Evolutionary conservation across 1,140 invertebrate species (phyloP).

Genomic region (Drosophila pachea): DNA sequence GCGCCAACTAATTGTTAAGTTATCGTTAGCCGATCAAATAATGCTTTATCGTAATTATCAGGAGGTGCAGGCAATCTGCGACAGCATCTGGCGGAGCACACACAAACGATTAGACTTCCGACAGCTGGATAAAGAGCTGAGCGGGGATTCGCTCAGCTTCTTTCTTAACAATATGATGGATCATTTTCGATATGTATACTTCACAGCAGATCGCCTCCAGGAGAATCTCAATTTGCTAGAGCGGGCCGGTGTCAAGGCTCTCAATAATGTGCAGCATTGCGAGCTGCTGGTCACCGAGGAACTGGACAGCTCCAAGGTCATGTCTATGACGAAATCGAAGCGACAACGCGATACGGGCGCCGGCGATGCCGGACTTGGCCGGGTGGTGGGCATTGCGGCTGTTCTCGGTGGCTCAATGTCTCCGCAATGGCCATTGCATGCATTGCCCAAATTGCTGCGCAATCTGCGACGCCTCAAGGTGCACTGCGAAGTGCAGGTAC

Average conservation of each 20-base stretch:
- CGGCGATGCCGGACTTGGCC: conserved; percentile 1
- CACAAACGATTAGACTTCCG: conserved; percentile 39
- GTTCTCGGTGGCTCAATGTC: conserved; percentile 10
- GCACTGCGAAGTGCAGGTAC: conserved; percentile 46
- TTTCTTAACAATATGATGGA: conserved; percentile 33
- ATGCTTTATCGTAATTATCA: conserved; percentile 23
- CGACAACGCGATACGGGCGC: neutral
- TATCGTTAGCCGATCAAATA: conserved; percentile 33
- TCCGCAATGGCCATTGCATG: conserved; percentile 49
- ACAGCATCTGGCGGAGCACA: conserved; percentile 19
- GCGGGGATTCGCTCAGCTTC: conserved; percentile 3
- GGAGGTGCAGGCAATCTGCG: conserved; percentile 17
- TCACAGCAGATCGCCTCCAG: conserved; percentile 39
- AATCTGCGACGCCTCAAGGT: conserved; percentile 37
- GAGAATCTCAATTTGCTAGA: conserved; percentile 46
- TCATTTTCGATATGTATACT: conserved; percentile 26
- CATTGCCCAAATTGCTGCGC: conserved; percentile 43
- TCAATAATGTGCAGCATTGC: conserved; percentile 33
- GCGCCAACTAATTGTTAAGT: neutral
- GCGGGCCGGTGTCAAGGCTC: conserved; percentile 17
- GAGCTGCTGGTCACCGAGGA: conserved; percentile 22
- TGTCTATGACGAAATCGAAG: neutral
- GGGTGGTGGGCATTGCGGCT: conserved; percentile 3
- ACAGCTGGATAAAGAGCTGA: conserved; percentile 13
- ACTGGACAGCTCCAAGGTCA: no score